A percentile compares a stretch with the other conserved stretches of the same genome.
Evolutionary conservation across 2,888 invertebrate species (phyloP).

Genomic region (Hemithea aestivaria): DNA sequence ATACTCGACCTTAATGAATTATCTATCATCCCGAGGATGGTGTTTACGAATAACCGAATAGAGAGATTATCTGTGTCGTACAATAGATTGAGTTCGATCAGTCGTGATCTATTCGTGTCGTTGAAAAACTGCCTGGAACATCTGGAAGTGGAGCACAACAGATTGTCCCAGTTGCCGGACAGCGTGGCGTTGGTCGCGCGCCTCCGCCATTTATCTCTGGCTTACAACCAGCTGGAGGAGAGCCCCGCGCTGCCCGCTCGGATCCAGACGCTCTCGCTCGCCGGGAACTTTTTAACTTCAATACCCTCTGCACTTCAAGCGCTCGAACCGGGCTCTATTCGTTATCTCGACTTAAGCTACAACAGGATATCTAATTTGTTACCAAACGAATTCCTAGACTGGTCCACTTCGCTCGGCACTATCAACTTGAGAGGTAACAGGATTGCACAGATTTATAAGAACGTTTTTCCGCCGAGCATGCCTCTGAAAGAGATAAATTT

Average conservation of each 20-base stretch:
- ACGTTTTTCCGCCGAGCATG: constrained; percentile 85
- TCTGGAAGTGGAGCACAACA: constrained; percentile 90
- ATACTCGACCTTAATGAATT: constrained; percentile 91
- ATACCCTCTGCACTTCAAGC: constrained; percentile 85
- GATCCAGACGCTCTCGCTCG: constrained; percentile 87
- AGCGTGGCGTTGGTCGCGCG: constrained; percentile 83
- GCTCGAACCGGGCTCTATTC: constrained; percentile 85
- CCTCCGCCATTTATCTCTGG: constrained; percentile 89
- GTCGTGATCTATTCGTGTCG: constrained; percentile 85
- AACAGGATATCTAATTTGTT: constrained; percentile 89
- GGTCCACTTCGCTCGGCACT: constrained; percentile 89
- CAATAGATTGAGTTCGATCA: constrained; percentile 84
- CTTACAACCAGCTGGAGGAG: constrained; percentile 84
- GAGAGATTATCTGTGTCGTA: constrained; percentile 89
- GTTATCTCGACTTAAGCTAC: constrained; percentile 92
- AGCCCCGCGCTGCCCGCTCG: constrained; percentile 82
- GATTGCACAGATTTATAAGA: constrained; percentile 84
- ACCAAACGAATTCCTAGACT: constrained; percentile 86
- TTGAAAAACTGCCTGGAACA: constrained; percentile 87
- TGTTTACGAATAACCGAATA: constrained; percentile 84
- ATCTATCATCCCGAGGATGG: constrained; percentile 80
- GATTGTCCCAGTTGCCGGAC: constrained; percentile 83
- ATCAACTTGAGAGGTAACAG: constrained; percentile 91
- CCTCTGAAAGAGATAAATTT: constrained; percentile 92
- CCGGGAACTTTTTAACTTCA: constrained; percentile 87